Percentiles rank a stretch among this genome's conserved stretches.
Conservation (phyloP, 2,113 vertebrate species). For the Centropus bengalensis region DNA sequence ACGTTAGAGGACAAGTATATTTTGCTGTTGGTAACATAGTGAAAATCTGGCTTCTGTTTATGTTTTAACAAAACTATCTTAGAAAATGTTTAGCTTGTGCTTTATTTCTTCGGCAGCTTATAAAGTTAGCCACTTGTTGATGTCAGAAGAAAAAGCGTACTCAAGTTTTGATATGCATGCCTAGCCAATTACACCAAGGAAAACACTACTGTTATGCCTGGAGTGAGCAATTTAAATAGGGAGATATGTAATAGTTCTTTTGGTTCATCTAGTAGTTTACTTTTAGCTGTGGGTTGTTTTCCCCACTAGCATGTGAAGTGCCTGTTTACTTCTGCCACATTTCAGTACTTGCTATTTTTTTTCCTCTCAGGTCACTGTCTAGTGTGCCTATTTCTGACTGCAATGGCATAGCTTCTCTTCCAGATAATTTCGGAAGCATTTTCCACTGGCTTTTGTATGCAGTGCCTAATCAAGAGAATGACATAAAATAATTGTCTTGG, state of each 20-base stretch:
- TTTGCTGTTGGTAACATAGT: background rate
- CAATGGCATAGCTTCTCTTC: background rate
- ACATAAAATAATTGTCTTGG: background rate
- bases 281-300: background rate
- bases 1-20: background rate
- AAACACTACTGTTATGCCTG: background rate
- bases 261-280: background rate
- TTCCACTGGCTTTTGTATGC: background rate
- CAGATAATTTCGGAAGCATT: background rate
- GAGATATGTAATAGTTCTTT: background rate
- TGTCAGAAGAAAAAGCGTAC: background rate
- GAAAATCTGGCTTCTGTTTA: background rate
- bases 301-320: background rate
- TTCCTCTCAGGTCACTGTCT: background rate
- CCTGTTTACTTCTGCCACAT: background rate
- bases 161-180: background rate
- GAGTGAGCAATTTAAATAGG: background rate
- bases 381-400: background rate
- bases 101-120: background rate
- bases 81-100: constrained; percentile 31
- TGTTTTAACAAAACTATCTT: background rate
- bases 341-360: background rate
- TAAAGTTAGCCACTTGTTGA: background rate
- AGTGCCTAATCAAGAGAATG: background rate
- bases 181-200: background rate